Evolutionary conservation across 2,888 invertebrate species (phyloP), one percentile per base, ranked within the genome.

Genomic region (Cephus sareptanus): DNA sequence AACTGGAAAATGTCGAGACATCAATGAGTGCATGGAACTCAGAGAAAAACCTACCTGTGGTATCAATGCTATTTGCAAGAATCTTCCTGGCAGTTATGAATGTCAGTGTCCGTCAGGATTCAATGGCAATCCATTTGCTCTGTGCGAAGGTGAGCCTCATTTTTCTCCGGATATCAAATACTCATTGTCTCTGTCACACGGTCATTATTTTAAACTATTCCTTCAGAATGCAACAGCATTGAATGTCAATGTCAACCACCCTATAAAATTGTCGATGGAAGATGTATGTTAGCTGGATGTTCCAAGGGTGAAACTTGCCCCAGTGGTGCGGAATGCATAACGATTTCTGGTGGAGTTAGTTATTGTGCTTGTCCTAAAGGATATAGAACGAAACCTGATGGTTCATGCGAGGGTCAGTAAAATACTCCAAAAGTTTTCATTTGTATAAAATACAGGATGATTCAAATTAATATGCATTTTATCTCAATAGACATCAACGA

Each of bases 291-390:
- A 80, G 96, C 97, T 23, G 97, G 96, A 73, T 98, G 98, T 89
- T 95, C 95, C 1, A 94, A 94, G 84, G 95, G 95, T 69, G 96
- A 96, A 81, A 95, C 95, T 84, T 98, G 98, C 90, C 96, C 97
- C 1, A 93, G 94, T 81, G 97, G 97, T 13, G 98, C 98, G 0
- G 97, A 98, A 88, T 98, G 98, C 87, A 96, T 98, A 78, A 95
- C 96, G 4, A 97, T 98, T 84, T 96, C 97, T 23, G 97, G 97
- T 35, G 97, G 96, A 75, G 96, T 97, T 1, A 98, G 97, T 90
- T 98, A 98, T 89, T 98, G 98, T 87, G 98, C 98, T 75, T 98
- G 98, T 89, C 98, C 98, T 11, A 95, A 96, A 89, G 98, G 98
- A 30, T 97, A 94, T 90, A 94, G 95, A 79, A 95, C 96, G 34